Base-by-base conservation (phyloP, 2,113 vertebrate genomes). In the Nesospiza acunhae region DNA sequence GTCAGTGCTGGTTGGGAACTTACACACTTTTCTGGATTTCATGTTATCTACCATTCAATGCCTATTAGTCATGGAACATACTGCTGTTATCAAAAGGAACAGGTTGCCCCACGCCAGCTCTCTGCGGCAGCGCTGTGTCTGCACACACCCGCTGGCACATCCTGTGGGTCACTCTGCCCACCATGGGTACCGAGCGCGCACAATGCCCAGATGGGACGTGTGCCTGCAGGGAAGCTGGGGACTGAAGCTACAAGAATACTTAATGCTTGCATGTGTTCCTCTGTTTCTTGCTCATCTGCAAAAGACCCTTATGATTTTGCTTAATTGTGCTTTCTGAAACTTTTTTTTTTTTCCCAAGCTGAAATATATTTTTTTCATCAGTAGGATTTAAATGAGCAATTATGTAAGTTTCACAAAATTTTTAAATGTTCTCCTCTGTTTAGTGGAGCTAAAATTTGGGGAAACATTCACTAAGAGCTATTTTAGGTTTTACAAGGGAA, bases 181-280 rank as follows among this genome's bases (percentile, higher is more conserved):
- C 41, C 1, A 0, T 0, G 0, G 58, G 22, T 7, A 13, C 87
- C 2, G n/a, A 13, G 64, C 3, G 1, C 0, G 19, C 80, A 97
- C 96, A 93, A 95, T 93, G 3, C 83, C 95, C 74, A 58, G 95
- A 76, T 68, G 93, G 93, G 81, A n/a, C 67, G 49, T 30, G 56
- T 15, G 84, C 52, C 87, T 72, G 81, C 19, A 60, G 84, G 90
- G 77, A 87, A 91, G 87, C 62, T 56, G 58, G 79, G 58, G 3
- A 19, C 41, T 68, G 44, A 35, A 91, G 19, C 74, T 37, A 63
- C 41, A 60, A 46, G 59, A 85, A 76, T 4, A 52, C 10, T 33
- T 15, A 5, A 18, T 19, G 21, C 18, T 59, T 55, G 20, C 21
- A 7, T 33, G 12, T 37, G 24, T 66, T 92, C 76, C 58, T 79